A percentile compares a stretch with the other conserved stretches of the same genome.
phyloP scores from a whole-genome alignment of 2,113 vertebrate genomes.

The Paratilapia polleni region DNA sequence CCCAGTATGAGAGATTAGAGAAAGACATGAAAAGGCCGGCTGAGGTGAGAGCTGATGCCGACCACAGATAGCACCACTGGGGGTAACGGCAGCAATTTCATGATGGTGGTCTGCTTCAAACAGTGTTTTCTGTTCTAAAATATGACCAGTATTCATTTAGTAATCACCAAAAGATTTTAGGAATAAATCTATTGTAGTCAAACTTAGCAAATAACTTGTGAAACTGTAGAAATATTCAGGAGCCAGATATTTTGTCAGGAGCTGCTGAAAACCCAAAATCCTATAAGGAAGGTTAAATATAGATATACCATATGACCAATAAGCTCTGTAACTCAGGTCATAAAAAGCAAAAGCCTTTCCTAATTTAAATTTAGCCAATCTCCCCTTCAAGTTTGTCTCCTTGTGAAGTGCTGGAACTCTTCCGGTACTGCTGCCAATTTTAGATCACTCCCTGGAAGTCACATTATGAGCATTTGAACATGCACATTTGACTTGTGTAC shows the following conservation, averaged over 20 bases:
- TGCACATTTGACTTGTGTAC: not conserved
- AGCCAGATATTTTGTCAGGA: not conserved
- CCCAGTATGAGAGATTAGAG: slow-evolving; percentile 64
- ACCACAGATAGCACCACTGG: slow-evolving; percentile 66
- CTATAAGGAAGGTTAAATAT: not conserved
- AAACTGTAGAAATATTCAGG: not conserved
- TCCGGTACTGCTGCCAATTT: not conserved
- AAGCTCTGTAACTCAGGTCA: not conserved
- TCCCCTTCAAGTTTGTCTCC: not conserved
- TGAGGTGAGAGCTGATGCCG: slow-evolving; percentile 69
- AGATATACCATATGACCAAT: not conserved
- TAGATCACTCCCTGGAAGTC: not conserved
- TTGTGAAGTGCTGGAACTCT: not conserved
- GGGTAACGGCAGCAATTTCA: slow-evolving; percentile 28
- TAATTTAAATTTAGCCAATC: not conserved
- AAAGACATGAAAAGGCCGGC: slow-evolving; percentile 50
- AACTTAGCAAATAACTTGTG: not conserved
- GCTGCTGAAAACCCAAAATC: not conserved
- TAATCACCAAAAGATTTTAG: not conserved
- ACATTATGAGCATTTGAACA: not conserved
- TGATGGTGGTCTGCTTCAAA: slow-evolving; percentile 48
- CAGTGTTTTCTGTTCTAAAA: not conserved
- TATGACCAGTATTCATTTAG: not conserved
- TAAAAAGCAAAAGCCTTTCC: not conserved
- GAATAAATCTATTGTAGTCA: not conserved